Conservation (phyloP, 2,797 vertebrate genomes). For the Coranthus polyacanthus region DNA sequence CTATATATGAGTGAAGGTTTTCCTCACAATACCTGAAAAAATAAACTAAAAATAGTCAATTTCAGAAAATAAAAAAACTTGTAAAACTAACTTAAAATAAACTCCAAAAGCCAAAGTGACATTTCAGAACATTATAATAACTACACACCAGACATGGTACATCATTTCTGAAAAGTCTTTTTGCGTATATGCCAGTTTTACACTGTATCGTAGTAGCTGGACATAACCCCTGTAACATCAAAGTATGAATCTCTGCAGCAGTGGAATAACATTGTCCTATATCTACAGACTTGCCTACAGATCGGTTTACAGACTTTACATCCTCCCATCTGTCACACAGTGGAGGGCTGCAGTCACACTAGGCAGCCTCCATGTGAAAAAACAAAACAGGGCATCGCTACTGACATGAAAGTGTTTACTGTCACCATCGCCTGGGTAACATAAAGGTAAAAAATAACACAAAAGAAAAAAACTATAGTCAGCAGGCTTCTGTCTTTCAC, state of each 20-base stretch:
- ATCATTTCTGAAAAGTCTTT: no score
- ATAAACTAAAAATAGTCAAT: no score
- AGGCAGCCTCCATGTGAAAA: constrained; percentile 8
- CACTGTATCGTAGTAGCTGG: no score
- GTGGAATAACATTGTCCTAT: background rate
- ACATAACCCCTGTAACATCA: no score
- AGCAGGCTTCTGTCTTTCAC: constrained; percentile 12
- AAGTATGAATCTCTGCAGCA: background rate
- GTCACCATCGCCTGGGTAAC: constrained; percentile 12
- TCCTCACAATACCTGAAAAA: no score
- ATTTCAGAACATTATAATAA: no score
- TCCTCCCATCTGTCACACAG: constrained; percentile 14
- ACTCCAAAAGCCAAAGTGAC: no score
- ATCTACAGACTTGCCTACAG: background rate
- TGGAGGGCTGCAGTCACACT: background rate
- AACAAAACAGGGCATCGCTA: background rate
- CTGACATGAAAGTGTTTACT: constrained; percentile 21
- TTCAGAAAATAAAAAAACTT: no score
- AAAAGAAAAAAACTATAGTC: background rate
- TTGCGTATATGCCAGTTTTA: no score
- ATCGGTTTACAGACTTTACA: background rate
- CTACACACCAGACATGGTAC: no score
- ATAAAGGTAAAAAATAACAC: constrained; percentile 14
- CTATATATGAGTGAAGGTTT: no score
- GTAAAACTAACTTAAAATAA: no score